Evolutionary conservation across 1,140 invertebrate genomes (phyloP), one percentile per base, ranked within the genome.

Genomic region (Zaprionus capensis): DNA sequence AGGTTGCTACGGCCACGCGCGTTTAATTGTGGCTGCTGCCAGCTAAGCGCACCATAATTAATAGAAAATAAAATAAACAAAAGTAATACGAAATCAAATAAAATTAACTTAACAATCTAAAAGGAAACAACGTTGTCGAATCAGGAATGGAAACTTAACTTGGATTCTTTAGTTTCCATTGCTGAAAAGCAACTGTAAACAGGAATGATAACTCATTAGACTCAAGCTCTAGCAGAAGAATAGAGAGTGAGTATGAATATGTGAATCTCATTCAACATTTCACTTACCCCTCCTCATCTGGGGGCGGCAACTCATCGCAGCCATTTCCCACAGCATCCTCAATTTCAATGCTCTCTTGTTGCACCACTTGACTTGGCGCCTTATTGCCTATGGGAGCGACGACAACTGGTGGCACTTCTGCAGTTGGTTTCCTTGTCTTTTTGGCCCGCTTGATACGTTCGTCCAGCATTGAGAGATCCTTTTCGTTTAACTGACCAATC

Each of bases 391-490:
- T 11, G 31, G 31, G 31, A 3, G 15, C 46, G 20, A 9, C 17
- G 11, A 14, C 46, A 85, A 87, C 41, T 17, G n/a, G 88, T 22
- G 91, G 59, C 78, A 92, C 67, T 91, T 94, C 41, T 4, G 84
- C 75, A 3, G 91, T 84, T 4, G 94, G 94, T 81, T 95, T 95
- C 44, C 93, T 93, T 11, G 94, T 96, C 91, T 97, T 97, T 20
- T 96, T 95, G 9, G 96, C 96, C 41, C 98, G 94, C 91, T 99
- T 99, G 56, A 99, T 99, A 51, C 99, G 94, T 93, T 99, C 98
- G 90, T 99, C 98, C 26, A 99, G 93, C 69, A 99, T 94, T 3
- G 97, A 97, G 82, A 97, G 95, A 91, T 99, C 98, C 94, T 99
- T 99, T 82, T 99, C 98, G 22, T 93, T 94, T 74, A 98, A 96